Conservation (phyloP, 2,888 invertebrate genomes). For the Amiota mariae region DNA sequence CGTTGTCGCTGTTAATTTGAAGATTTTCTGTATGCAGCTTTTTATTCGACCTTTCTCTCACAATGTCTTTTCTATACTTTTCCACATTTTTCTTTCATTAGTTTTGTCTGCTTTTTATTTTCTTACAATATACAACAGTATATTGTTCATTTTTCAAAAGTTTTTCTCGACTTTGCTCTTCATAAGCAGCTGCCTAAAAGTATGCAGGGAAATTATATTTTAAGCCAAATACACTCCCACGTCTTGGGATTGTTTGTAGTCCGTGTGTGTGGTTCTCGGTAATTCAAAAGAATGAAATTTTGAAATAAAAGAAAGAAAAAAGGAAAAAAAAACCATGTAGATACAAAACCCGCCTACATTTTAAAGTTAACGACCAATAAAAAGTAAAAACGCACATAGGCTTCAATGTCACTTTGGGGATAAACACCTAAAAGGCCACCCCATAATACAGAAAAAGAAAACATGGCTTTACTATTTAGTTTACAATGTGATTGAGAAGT, state of each 20-base stretch:
- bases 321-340: too few species aligned
- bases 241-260: neutral
- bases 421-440: slow-evolving; percentile 27
- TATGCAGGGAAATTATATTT: neutral
- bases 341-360: slow-evolving; percentile 65
- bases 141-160: slow-evolving; percentile 10
- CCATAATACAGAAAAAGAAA: slow-evolving; percentile 13
- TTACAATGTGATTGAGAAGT: neutral
- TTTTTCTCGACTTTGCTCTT: slow-evolving; percentile 2
- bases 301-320: neutral
- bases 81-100: neutral
- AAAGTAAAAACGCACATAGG: slow-evolving; percentile 60
- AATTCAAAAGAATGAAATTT: neutral
- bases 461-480: neutral
- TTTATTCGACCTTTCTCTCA: slow-evolving; percentile 8
- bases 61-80: neutral
- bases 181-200: slow-evolving; percentile 18
- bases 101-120: slow-evolving; percentile 38
- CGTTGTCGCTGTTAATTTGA: slow-evolving; percentile 32
- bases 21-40: slow-evolving; percentile 14
- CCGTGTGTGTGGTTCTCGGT: slow-evolving; percentile 18
- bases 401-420: neutral
- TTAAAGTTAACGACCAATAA: slow-evolving; percentile 70
- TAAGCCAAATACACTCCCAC: neutral
- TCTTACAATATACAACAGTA: slow-evolving; percentile 36